Evolutionary conservation across 2,888 invertebrate species (phyloP), one percentile per base, ranked within the genome.

Genomic region (Chironomus riparius): DNA sequence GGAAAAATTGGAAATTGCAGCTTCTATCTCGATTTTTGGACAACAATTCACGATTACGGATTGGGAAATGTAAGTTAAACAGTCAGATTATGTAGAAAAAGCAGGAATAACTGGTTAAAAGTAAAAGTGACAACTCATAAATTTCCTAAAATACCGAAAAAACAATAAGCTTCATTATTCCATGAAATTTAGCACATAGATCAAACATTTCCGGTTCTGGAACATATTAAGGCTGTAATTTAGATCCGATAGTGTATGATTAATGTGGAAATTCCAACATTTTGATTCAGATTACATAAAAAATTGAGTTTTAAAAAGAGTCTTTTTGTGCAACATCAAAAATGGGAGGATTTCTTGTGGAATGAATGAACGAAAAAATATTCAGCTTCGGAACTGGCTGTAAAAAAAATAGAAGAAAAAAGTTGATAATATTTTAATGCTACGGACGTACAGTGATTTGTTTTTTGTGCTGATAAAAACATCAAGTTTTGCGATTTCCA

Each of bases 111-210:
- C n/a, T 13, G 12, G 13, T 13, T 15, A 68, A 38, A 68, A 15
- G 6, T 38, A 68, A 74, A 74, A 74, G 74, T 74, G 74, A 74
- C 74, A 74, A 74, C 74, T 74, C 74, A 74, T 47, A 15, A 68
- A 68, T 15, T 62, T 47, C 22, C 7, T 12, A 62, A 74, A 74
- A 68, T 38, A 47, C 74, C 74, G 74, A 74, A 74, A 70, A 70
- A 70, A 74, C 61, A 68, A 62, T 18, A 47, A 24, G 68, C 74
- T 15, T 22, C 68, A 21, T 21, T 22, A 74, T 74, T 74, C 61
- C 6, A 3, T 28, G 18, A 28, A 62, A 38, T 62, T 61, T 50
- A 61, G 62, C 72, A 18, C 12, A 18, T 21, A 73, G 10, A 28
- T 2, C 6, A 24, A n/a, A 28, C 21, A 73, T 61, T 47, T 73